A percentile compares a stretch with the other conserved stretches of the same genome.
Conservation (phyloP, 2,113 vertebrate species). For the Naja naja region DNA sequence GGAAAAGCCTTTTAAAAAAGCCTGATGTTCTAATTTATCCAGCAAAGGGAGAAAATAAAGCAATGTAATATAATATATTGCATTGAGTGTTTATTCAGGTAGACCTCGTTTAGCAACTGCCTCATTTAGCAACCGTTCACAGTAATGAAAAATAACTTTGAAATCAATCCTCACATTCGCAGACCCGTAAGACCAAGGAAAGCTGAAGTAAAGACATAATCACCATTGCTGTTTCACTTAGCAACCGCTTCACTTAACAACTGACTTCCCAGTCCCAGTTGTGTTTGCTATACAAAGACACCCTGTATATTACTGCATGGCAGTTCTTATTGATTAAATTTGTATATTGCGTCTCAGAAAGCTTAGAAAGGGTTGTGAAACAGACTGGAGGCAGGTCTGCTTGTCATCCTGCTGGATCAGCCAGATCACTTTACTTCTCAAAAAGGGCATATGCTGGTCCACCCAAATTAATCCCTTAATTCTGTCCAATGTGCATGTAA, state of each 20-base stretch:
- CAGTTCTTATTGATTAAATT: background rate
- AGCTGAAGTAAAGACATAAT: background rate
- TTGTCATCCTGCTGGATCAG: background rate
- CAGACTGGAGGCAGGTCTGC: background rate
- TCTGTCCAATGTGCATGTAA: background rate
- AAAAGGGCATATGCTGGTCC: background rate
- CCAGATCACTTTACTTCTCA: background rate
- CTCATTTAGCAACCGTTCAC: background rate
- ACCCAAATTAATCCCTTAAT: background rate
- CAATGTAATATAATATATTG: background rate
- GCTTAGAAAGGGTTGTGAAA: background rate
- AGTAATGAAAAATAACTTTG: background rate
- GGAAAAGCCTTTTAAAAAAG: background rate
- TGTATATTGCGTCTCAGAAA: background rate
- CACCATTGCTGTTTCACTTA: background rate
- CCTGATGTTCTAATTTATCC: background rate
- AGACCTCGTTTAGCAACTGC: background rate
- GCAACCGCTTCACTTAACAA: background rate
- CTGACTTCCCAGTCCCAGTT: background rate
- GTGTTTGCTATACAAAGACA: no score
- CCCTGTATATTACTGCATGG: no score
- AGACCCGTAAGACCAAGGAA: background rate
- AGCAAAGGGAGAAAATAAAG: background rate
- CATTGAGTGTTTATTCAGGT: background rate
- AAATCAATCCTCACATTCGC: background rate